Evolutionary conservation across 2,113 vertebrate genomes (phyloP).

Genomic region (Oryzias javanicus): DNA sequence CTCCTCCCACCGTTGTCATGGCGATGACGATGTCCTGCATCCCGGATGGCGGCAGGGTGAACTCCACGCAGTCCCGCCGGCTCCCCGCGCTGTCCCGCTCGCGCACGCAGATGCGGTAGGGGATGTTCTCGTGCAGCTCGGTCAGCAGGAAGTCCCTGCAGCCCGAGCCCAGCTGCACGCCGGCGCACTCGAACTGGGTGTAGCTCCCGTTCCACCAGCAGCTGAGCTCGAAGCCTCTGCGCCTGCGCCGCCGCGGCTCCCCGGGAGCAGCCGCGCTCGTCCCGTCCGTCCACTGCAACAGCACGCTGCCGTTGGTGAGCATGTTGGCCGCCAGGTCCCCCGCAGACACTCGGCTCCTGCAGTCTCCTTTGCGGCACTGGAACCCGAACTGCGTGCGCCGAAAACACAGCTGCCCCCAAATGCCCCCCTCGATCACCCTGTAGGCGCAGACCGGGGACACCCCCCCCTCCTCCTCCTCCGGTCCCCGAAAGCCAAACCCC

Average conservation of each 20-base stretch:
- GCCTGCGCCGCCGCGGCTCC: constrained; percentile 36
- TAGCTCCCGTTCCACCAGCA: constrained; percentile 96
- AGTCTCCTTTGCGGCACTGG: constrained; percentile 76
- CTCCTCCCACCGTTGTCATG: constrained; percentile 96
- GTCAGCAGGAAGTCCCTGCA: constrained; percentile 89
- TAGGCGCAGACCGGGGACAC: constrained; percentile 73
- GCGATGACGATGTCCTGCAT: constrained; percentile 96
- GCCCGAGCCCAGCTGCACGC: constrained; percentile 83
- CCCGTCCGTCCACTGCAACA: constrained; percentile 84
- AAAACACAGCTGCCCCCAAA: constrained; percentile 83
- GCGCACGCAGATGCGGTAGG: constrained; percentile 90
- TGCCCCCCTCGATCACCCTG: constrained; percentile 63
- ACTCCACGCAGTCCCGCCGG: constrained; percentile 86
- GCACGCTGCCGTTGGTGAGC: constrained; percentile 87
- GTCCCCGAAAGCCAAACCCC: constrained; percentile 39
- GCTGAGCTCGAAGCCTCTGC: constrained; percentile 84
- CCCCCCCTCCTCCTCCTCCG: constrained; percentile 36
- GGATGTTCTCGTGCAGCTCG: constrained; percentile 89
- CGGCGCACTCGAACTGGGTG: constrained; percentile 90
- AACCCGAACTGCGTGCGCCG: constrained; percentile 79
- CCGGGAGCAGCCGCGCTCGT: constrained; percentile 16
- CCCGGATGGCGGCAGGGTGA: constrained; percentile 83
- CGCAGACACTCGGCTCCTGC: constrained; percentile 75
- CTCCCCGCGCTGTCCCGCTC: constrained; percentile 17
- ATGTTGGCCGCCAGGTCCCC: constrained; percentile 85